phyloP scores from a whole-genome alignment of 2,113 vertebrate genomes.

The western clawed frog (Xenopus tropicalis) region DNA sequence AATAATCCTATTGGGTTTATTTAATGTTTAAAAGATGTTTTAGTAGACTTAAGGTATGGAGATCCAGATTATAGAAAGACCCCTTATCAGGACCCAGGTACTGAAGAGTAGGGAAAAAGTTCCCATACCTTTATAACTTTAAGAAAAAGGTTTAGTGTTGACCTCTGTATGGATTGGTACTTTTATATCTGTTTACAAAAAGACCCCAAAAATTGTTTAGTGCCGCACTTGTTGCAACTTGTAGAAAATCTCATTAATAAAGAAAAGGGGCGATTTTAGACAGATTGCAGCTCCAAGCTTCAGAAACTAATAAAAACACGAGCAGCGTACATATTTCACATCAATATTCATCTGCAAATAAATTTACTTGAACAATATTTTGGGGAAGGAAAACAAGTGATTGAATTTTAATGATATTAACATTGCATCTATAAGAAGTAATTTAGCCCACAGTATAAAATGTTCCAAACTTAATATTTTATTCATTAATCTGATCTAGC shows the following conservation, averaged over 20 bases:
- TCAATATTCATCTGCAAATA: conserved; percentile 23
- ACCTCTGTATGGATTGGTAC: too few relatives aligned
- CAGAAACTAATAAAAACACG: conserved; percentile 6
- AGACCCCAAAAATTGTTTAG: not conserved
- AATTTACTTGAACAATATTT: conserved; percentile 22
- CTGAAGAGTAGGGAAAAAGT: too few relatives aligned
- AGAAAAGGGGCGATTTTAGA: not conserved
- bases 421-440: conserved; percentile 6
- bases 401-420: conserved; percentile 33
- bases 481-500: conserved; percentile 25
- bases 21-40: too few relatives aligned
- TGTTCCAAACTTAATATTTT: conserved; percentile 18
- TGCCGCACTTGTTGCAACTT: not conserved
- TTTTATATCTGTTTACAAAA: too few relatives aligned
- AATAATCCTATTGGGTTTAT: too few relatives aligned
- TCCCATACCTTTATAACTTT: too few relatives aligned
- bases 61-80: too few relatives aligned
- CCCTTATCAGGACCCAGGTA: too few relatives aligned
- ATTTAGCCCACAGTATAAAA: conserved; percentile 26
- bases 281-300: conserved; percentile 3
- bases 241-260: not conserved
- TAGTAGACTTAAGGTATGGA: too few relatives aligned
- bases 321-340: conserved; percentile 3
- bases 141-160: not conserved
- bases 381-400: conserved; percentile 15